These are phyloP conservation scores for Aurelia sp. DNA, from an alignment of 30 jellyfish, hydroid and myxozoan species.

Conservation along the genomic window DNA sequence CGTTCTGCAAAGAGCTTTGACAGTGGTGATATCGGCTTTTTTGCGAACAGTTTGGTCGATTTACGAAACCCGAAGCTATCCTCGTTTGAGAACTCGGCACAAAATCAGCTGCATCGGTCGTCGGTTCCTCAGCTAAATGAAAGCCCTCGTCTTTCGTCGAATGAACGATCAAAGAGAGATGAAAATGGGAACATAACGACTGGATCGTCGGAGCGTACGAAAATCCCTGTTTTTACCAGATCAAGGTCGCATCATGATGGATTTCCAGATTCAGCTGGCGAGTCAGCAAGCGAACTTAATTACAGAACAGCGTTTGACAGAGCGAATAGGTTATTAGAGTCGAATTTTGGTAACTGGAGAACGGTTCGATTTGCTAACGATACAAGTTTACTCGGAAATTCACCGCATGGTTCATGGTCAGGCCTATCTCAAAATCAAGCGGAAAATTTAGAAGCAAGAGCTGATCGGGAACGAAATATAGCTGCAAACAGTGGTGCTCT, in stretches of 20 bases:
- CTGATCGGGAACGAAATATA: too few relatives aligned
- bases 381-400: neutral
- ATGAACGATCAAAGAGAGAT: too few relatives aligned
- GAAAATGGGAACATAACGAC: neutral
- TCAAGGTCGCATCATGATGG: constrained; percentile 56
- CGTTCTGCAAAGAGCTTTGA: too few relatives aligned
- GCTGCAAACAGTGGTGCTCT: neutral
- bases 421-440: too few relatives aligned
- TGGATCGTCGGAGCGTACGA: neutral
- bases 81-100: too few relatives aligned
- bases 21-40: too few relatives aligned
- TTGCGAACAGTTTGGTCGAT: neutral
- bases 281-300: neutral
- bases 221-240: neutral
- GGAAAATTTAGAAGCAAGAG: too few relatives aligned
- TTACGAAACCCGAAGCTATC: too few relatives aligned
- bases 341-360: constrained; percentile 49
- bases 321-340: constrained; percentile 16
- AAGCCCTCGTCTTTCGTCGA: too few relatives aligned
- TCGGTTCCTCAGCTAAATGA: too few relatives aligned
- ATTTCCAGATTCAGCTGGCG: neutral
- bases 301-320: constrained; percentile 15
- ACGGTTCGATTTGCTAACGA: neutral
- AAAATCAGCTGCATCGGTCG: too few relatives aligned
- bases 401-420: too few relatives aligned